Conservation (phyloP, 92 coral and sea anemone species). For the Phenganax marumi region DNA sequence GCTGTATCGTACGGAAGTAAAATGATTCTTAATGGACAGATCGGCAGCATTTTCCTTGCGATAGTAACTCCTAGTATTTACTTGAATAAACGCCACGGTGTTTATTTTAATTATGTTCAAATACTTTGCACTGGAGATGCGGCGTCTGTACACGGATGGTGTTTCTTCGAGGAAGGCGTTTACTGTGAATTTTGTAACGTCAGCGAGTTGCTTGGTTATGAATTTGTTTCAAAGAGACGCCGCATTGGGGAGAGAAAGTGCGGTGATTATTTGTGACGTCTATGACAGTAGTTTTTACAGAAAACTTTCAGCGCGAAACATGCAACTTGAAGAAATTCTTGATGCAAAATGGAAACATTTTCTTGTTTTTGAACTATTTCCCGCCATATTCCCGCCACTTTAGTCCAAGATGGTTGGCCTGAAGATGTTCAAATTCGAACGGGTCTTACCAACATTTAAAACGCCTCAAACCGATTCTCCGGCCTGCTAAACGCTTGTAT, state of each 20-base stretch:
- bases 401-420: neutral
- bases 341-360: neutral
- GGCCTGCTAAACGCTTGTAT: neutral
- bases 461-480: neutral
- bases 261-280: neutral
- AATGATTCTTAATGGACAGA: too few relatives aligned
- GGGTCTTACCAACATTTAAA: neutral
- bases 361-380: neutral
- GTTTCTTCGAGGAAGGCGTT: too few relatives aligned
- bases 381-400: conserved; percentile 31
- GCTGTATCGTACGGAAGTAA: too few relatives aligned
- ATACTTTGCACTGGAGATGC: too few relatives aligned
- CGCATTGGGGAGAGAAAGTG: neutral
- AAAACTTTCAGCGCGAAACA: conserved; percentile 8
- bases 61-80: too few relatives aligned
- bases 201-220: too few relatives aligned
- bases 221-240: neutral
- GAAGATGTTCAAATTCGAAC: neutral
- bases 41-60: too few relatives aligned
- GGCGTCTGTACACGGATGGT: too few relatives aligned
- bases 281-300: neutral
- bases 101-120: too few relatives aligned
- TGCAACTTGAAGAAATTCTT: neutral
- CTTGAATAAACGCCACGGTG: too few relatives aligned
- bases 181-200: too few relatives aligned